Conservation (phyloP, 2,113 vertebrate species). For the Alces alces region DNA sequence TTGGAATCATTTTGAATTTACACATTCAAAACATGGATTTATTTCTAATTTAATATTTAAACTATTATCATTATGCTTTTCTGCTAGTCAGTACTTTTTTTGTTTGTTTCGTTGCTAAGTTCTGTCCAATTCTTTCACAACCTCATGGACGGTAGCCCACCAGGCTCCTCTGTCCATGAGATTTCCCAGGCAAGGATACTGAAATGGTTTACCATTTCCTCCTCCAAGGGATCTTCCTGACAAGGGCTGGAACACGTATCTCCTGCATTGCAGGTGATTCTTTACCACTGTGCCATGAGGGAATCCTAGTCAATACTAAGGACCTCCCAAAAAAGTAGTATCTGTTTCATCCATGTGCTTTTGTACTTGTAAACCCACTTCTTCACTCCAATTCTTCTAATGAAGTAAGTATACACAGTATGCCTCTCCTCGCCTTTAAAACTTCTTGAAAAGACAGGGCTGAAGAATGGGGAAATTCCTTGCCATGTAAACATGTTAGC, state of each 20-base stretch:
- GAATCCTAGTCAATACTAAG: background rate
- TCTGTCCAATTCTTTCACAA: background rate
- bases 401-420: background rate
- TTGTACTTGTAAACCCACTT: background rate
- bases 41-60: background rate
- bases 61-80: background rate
- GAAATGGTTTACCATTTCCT: background rate
- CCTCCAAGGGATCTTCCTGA: background rate
- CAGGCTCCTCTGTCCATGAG: background rate
- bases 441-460: background rate
- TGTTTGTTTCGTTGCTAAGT: background rate
- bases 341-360: background rate
- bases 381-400: background rate
- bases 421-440: background rate
- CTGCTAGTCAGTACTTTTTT: background rate
- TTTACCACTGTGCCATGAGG: background rate
- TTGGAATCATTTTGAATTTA: conserved; percentile 22
- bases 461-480: background rate
- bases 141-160: background rate
- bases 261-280: background rate
- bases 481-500: background rate
- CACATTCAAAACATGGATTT: background rate
- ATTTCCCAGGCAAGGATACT: background rate
- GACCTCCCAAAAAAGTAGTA: background rate
- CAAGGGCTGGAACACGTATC: background rate